A percentile compares a stretch with the other conserved stretches of the same genome.
phyloP scores from a whole-genome alignment of 2,113 vertebrate genomes.

The Brachyistius frenatus region DNA sequence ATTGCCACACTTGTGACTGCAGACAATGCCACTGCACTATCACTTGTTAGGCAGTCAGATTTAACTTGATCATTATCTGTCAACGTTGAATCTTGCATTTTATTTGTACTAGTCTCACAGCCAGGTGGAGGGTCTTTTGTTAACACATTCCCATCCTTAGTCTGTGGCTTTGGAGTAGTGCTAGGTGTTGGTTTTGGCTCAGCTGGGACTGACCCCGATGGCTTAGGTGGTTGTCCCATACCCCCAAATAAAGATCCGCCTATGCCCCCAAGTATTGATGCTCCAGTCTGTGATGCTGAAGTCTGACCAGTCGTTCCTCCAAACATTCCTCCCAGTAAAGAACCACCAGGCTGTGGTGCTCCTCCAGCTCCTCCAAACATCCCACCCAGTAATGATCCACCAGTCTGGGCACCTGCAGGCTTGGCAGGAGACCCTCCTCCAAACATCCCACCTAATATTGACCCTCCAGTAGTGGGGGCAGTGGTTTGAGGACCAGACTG shows the following conservation, averaged over 20 bases:
- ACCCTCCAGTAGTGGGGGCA: conserved; percentile 48
- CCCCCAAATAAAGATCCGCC: conserved; percentile 72
- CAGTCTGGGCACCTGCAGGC: conserved; percentile 54
- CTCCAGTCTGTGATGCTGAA: conserved; percentile 62
- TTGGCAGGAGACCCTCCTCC: conserved; percentile 65
- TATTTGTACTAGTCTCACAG: conserved; percentile 23
- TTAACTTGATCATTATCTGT: conserved; percentile 25
- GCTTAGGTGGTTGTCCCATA: conserved; percentile 60
- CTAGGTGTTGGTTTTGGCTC: conserved; percentile 34
- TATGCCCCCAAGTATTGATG: conserved; percentile 71
- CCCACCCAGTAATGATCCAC: conserved; percentile 73
- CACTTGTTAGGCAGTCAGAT: not conserved
- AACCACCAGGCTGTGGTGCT: conserved; percentile 61
- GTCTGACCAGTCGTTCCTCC: conserved; percentile 62
- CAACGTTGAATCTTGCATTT: conserved; percentile 4
- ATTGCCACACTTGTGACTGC: conserved; percentile 9
- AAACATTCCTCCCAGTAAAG: conserved; percentile 79
- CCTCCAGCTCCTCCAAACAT: conserved; percentile 72
- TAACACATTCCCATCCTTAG: conserved; percentile 45
- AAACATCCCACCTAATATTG: conserved; percentile 77
- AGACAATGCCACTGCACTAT: not conserved
- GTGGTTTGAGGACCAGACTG: conserved; percentile 55
- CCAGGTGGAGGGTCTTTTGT: conserved; percentile 27
- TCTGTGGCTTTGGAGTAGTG: conserved; percentile 37
- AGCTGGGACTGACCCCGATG: conserved; percentile 48